Evolutionary conservation across 2,888 invertebrate genomes (phyloP), one percentile per base, ranked within the genome.

Genomic region (Lasioglossum zephyrum): DNA sequence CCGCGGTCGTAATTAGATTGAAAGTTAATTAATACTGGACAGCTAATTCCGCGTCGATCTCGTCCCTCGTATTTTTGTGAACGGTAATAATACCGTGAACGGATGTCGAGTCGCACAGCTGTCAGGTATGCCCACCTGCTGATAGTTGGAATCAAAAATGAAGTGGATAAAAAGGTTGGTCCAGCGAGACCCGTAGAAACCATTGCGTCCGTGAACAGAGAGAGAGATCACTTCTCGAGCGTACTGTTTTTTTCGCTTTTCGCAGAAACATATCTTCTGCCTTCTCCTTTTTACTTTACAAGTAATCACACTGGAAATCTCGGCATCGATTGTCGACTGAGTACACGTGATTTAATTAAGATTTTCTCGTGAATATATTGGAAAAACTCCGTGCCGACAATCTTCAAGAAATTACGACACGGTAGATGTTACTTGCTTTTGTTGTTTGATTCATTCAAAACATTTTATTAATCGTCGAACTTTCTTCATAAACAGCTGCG

Each of bases 41-140:
- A 91, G 91, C 82, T 91, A 92, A 92, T 91, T 92, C 89, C 77
- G 85, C 85, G 85, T 86, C 87, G 85, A 89, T 82, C 87, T 81
- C 81, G 81, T 80, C 63, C 79, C 82, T 82, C 82, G 85, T 84
- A 87, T 89, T 90, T 91, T 91, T 88, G 87, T 90, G 88, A 90
- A 89, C 86, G 91, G 88, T 92, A 92, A 92, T 92, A 92, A 92
- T 87, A 92, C 85, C 86, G 81, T 89, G 91, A 88, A 87, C 85
- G 82, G 85, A 90, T 89, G 89, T 91, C 89, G 87, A 79, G 84
- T 80, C 82, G 89, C 83, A 84, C 87, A 85, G 74, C 88, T 91
- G 91, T 89, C 91, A 91, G 90, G 89, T 90, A 91, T 89, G 90
- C 86, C 90, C 89, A 89, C 90, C 87, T 86, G 89, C 89, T 87